Evolutionary conservation across 2,888 invertebrate genomes (phyloP).

Genomic region (Magallana nippona): DNA sequence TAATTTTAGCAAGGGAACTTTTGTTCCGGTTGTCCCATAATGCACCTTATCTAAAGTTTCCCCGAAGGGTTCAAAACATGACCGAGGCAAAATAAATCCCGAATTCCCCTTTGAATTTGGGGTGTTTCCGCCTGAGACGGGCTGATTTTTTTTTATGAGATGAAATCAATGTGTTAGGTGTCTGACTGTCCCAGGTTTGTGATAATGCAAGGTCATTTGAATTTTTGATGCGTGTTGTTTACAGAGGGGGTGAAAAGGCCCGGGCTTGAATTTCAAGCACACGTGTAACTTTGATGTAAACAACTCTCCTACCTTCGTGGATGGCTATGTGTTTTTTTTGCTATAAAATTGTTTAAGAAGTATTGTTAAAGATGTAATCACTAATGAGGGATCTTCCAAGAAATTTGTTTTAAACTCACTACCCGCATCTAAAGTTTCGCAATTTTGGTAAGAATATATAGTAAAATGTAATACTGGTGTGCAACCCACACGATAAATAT

Average conservation of each 20-base stretch:
- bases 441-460: too few relatives aligned
- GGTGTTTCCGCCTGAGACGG: background rate
- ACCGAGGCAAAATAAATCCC: background rate
- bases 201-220: background rate
- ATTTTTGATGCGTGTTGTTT: too few relatives aligned
- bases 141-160: slow-evolving; percentile 6
- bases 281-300: background rate
- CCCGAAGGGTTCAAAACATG: slow-evolving; percentile 11
- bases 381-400: too few relatives aligned
- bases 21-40: slow-evolving; percentile 6
- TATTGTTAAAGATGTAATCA: slow-evolving; percentile 7
- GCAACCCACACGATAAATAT: too few relatives aligned
- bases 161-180: background rate
- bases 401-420: too few relatives aligned
- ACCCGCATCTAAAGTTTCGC: too few relatives aligned
- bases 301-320: too few relatives aligned
- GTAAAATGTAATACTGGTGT: too few relatives aligned
- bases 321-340: background rate
- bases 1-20: slow-evolving; percentile 20
- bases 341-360: slow-evolving; percentile 15
- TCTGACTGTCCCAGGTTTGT: slow-evolving; percentile 15
- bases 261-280: background rate
- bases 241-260: background rate
- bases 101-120: background rate
- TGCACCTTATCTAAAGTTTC: background rate